Percentiles rank a stretch among this genome's conserved stretches.
Conservation (phyloP, 1,140 invertebrate genomes). For the Caerostris darwini region DNA sequence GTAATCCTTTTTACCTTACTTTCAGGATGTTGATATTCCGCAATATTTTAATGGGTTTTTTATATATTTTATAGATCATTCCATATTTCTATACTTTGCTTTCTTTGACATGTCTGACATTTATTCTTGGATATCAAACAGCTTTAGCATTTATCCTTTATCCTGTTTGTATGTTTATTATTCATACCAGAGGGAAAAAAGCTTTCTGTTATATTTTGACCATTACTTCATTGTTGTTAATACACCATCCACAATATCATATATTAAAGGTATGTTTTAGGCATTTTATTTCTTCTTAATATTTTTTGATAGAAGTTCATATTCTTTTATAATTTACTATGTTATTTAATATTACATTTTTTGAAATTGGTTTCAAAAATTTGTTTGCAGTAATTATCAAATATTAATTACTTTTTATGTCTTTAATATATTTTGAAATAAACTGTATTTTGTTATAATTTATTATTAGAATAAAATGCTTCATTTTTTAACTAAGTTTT, state of each 20-base stretch:
- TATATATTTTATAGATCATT: slow-evolving; percentile 11
- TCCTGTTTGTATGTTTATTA: background rate
- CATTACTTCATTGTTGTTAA: background rate
- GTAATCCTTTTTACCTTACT: no score
- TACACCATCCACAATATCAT: background rate
- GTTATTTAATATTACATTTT: no score
- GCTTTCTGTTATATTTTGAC: background rate
- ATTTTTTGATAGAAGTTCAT: background rate
- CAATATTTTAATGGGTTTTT: background rate
- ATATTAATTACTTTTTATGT: background rate
- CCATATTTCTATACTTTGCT: background rate
- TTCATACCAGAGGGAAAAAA: background rate
- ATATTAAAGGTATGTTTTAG: background rate
- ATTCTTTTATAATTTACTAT: no score
- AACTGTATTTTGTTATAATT: background rate
- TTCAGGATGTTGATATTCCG: no score
- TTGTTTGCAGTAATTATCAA: background rate
- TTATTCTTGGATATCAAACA: background rate
- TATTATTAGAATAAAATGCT: no score
- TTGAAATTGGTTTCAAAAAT: no score
- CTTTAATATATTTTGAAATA: background rate
- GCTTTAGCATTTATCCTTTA: background rate
- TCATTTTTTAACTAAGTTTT: no score
- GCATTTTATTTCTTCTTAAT: background rate
- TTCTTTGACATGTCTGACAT: background rate